Conservation (phyloP, 1,140 invertebrate genomes). For the Rhynchophorus ferrugineus region DNA sequence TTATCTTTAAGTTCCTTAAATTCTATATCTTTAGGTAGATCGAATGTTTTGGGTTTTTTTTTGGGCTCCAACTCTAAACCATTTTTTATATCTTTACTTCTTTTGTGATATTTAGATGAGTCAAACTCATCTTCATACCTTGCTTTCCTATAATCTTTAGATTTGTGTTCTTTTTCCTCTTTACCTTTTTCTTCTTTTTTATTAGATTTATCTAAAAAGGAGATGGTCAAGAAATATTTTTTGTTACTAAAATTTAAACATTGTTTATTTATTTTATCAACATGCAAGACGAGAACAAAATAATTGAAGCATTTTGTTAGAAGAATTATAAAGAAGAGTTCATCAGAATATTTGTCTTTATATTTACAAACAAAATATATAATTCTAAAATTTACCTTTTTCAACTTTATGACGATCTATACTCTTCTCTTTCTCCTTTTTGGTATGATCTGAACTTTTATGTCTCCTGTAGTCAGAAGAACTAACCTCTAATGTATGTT, state of each 20-base stretch:
- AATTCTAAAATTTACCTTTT: slow-evolving; percentile 7
- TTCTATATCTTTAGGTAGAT: neutral
- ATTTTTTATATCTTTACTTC: slow-evolving; percentile 8
- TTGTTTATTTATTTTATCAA: neutral
- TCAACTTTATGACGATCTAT: neutral
- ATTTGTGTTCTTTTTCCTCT: slow-evolving; percentile 13
- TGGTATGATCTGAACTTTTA: slow-evolving; percentile 21
- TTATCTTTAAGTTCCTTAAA: neutral
- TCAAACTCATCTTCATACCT: slow-evolving; percentile 11
- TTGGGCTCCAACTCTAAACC: neutral
- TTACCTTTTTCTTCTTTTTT: neutral
- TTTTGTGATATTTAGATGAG: slow-evolving; percentile 9
- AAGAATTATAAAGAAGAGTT: too few relatives aligned
- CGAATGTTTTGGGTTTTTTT: too few relatives aligned
- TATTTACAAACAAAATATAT: slow-evolving; percentile 11
- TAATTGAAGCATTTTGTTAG: neutral
- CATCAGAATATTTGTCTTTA: too few relatives aligned
- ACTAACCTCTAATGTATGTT: slow-evolving; percentile 31
- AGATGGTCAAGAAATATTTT: neutral
- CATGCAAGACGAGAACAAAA: neutral
- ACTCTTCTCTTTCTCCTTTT: slow-evolving; percentile 7
- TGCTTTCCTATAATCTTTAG: slow-evolving; percentile 5
- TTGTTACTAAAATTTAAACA: too few relatives aligned
- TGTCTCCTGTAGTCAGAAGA: slow-evolving; percentile 27
- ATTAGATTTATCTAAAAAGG: neutral